These are phyloP conservation scores for Phyllotis vaccarum DNA, from an alignment of 2,797 vertebrate species.

Conservation along the genomic window DNA sequence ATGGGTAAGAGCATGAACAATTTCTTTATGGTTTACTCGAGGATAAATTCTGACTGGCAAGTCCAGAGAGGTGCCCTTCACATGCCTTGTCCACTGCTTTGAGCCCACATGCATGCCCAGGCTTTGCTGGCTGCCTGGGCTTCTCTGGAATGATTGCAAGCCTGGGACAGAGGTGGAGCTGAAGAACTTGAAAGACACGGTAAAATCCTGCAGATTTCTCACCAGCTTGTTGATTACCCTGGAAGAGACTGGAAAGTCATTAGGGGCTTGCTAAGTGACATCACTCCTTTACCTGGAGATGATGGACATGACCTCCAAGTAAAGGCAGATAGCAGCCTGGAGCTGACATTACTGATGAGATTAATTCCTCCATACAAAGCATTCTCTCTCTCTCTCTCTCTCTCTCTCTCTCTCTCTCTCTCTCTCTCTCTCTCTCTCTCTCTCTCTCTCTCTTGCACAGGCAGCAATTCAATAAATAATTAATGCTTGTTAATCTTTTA, in stretches of 20 bases:
- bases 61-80: background rate
- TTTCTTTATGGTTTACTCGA: background rate
- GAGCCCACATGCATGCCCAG: background rate
- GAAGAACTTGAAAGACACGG: background rate
- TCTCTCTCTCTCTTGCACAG: conserved; percentile 73
- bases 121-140: background rate
- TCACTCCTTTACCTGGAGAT: conserved; percentile 50
- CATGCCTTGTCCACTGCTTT: background rate
- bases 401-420: too few relatives aligned
- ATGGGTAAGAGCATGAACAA: background rate
- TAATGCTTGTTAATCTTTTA: conserved; percentile 88
- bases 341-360: conserved; percentile 74
- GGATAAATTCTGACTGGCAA: background rate
- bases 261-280: conserved; percentile 67
- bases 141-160: background rate
- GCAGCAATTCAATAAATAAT: conserved; percentile 89
- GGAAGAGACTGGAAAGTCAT: conserved; percentile 35
- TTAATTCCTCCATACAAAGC: conserved; percentile 74
- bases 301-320: conserved; percentile 79
- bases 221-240: background rate
- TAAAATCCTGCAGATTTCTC: background rate
- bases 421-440: too few relatives aligned
- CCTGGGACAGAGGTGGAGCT: background rate
- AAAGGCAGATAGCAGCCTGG: conserved; percentile 69
- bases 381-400: conserved; percentile 59